Conservation (phyloP, 2,113 vertebrate species). For the Sceloporus tristichus region DNA sequence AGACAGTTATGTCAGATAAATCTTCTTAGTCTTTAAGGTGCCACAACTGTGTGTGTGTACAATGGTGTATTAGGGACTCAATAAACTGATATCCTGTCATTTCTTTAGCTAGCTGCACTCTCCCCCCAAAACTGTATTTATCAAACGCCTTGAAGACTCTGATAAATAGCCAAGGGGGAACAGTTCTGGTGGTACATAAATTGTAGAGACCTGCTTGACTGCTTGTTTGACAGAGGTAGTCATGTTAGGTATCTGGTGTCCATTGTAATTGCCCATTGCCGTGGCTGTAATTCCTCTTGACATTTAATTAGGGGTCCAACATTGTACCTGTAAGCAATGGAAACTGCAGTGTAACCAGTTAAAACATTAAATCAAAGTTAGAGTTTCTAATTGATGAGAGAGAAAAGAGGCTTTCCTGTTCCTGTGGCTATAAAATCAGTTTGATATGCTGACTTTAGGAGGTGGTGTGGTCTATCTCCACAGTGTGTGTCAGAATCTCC, state of each 20-base stretch:
- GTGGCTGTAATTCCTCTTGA: background rate
- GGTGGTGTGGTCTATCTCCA: background rate
- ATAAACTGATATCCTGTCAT: background rate
- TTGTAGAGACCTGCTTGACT: background rate
- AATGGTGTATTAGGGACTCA: background rate
- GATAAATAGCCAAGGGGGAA: background rate
- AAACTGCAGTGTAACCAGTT: background rate
- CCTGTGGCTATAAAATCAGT: background rate
- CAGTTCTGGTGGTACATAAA: background rate
- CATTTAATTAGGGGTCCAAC: background rate
- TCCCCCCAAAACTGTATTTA: background rate
- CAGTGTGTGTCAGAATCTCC: too few species aligned
- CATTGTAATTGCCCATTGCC: slow-evolving; percentile 6
- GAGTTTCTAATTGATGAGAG: background rate
- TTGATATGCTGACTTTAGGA: too few species aligned
- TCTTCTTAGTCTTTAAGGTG: too few species aligned
- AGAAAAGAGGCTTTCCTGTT: background rate
- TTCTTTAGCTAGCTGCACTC: background rate
- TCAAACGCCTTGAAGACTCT: background rate
- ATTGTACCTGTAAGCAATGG: background rate
- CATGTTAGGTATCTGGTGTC: background rate
- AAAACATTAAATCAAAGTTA: slow-evolving; percentile 8
- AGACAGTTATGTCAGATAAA: too few species aligned
- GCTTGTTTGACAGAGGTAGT: background rate
- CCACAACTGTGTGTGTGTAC: too few species aligned